Percentiles rank a stretch among this genome's conserved stretches.
Evolutionary conservation across 2,797 vertebrate genomes (phyloP).

Genomic region (Chanos chanos): DNA sequence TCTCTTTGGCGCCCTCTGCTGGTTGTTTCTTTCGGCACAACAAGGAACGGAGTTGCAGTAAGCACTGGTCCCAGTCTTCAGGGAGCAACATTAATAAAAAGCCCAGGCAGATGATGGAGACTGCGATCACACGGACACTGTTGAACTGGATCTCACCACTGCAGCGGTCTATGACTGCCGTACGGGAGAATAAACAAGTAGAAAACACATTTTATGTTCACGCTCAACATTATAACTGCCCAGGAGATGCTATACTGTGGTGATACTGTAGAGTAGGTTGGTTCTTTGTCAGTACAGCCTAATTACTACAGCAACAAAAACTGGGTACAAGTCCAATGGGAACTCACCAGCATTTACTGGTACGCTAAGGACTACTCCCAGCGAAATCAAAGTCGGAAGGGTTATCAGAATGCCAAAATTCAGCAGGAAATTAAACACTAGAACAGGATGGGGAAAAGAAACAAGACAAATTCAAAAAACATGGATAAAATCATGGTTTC

Average conservation of each 20-base stretch:
- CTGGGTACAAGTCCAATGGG: neutral
- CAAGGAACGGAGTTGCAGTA: slow-evolving; percentile 31
- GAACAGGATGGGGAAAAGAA: slow-evolving; percentile 32
- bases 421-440: slow-evolving; percentile 84
- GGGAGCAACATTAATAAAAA: slow-evolving; percentile 80
- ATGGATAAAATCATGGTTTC: neutral
- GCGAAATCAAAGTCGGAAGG: slow-evolving; percentile 80
- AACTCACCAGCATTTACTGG: slow-evolving; percentile 80
- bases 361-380: slow-evolving; percentile 82
- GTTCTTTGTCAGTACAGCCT: too few species aligned
- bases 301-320: too few species aligned
- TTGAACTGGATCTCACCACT: slow-evolving; percentile 79
- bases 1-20: slow-evolving; percentile 61
- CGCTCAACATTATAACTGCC: too few species aligned
- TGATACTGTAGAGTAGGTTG: too few species aligned
- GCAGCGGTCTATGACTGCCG: slow-evolving; percentile 77
- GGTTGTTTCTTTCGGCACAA: slow-evolving; percentile 68
- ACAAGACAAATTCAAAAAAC: neutral
- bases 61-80: slow-evolving; percentile 78
- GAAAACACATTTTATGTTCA: neutral
- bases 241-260: too few species aligned
- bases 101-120: slow-evolving; percentile 77
- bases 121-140: slow-evolving; percentile 75
- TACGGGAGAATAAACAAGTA: neutral
- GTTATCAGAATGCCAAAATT: slow-evolving; percentile 82